These are phyloP conservation scores for Siniperca scherzeri DNA, from an alignment of 2,797 vertebrate genomes.

Conservation along the genomic window DNA sequence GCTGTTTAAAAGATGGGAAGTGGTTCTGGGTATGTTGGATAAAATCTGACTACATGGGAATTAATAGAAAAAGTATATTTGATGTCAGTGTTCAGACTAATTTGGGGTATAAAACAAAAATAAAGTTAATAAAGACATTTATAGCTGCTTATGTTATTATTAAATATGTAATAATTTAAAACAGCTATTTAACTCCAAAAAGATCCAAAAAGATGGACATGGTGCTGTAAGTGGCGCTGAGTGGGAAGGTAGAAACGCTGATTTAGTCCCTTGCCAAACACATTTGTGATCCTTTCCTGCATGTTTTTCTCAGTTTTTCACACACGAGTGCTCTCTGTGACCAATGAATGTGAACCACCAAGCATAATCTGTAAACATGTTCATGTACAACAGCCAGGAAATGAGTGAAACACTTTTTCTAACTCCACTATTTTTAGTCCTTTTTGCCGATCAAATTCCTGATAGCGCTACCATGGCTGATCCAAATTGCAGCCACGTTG, in stretches of 20 bases:
- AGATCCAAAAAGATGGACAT: slow-evolving; percentile 11
- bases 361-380: slow-evolving; percentile 68
- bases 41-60: slow-evolving; percentile 30
- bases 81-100: slow-evolving; percentile 8
- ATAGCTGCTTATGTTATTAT: slow-evolving; percentile 20
- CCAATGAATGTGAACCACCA: slow-evolving; percentile 54
- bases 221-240: slow-evolving; percentile 32
- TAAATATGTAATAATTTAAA: slow-evolving; percentile 18
- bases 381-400: slow-evolving; percentile 66
- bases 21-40: slow-evolving; percentile 35
- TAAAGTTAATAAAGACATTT: slow-evolving; percentile 9
- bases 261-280: slow-evolving; percentile 54
- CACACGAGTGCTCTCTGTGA: slow-evolving; percentile 50
- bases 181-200: slow-evolving; percentile 9
- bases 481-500: slow-evolving; percentile 42
- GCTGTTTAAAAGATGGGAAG: slow-evolving; percentile 59
- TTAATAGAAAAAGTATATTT: slow-evolving; percentile 29
- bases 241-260: slow-evolving; percentile 57
- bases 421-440: slow-evolving; percentile 65
- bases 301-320: slow-evolving; percentile 72
- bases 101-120: slow-evolving; percentile 20
- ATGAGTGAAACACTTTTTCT: slow-evolving; percentile 52
- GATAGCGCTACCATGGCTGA: slow-evolving; percentile 57
- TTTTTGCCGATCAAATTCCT: slow-evolving; percentile 70
- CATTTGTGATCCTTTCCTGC: slow-evolving; percentile 66